phyloP scores from a whole-genome alignment of 2,797 vertebrate species.

The Agapornis canus region DNA sequence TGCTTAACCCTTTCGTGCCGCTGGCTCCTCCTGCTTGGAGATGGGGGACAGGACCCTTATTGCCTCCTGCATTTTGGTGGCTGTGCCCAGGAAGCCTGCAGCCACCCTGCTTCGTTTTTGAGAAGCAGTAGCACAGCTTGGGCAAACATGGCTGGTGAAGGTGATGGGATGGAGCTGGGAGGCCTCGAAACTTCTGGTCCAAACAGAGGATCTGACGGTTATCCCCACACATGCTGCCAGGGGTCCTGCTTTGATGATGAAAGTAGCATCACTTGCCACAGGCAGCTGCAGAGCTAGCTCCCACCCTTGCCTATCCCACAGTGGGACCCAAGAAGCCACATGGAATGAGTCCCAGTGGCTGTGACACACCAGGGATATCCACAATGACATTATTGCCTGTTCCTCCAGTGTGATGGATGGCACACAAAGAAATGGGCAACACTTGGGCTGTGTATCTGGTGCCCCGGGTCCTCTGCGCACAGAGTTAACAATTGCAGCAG shows the following conservation, averaged over 20 bases:
- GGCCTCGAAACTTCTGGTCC: background rate
- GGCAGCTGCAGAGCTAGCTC: background rate
- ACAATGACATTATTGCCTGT: background rate
- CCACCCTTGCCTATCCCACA: background rate
- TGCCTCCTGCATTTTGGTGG: background rate
- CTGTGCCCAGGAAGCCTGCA: background rate
- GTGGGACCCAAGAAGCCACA: accelerated
- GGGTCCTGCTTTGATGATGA: background rate
- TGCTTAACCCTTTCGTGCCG: constrained; percentile 84
- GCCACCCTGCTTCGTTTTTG: accelerated
- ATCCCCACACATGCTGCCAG: background rate
- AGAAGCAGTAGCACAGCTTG: accelerated
- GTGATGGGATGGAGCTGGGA: background rate
- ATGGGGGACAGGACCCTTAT: accelerated
- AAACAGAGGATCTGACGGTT: accelerated
- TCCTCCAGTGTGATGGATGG: accelerated
- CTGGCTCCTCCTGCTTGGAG: background rate
- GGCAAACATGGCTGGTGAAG: background rate
- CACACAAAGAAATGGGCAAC: background rate
- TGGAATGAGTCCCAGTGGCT: background rate
- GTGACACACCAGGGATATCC: background rate
- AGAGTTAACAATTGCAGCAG: background rate
- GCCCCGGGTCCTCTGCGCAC: background rate
- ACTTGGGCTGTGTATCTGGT: background rate
- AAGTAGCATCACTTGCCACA: background rate